Conservation (phyloP, 2,797 vertebrate species). For the Fratercula arctica region DNA sequence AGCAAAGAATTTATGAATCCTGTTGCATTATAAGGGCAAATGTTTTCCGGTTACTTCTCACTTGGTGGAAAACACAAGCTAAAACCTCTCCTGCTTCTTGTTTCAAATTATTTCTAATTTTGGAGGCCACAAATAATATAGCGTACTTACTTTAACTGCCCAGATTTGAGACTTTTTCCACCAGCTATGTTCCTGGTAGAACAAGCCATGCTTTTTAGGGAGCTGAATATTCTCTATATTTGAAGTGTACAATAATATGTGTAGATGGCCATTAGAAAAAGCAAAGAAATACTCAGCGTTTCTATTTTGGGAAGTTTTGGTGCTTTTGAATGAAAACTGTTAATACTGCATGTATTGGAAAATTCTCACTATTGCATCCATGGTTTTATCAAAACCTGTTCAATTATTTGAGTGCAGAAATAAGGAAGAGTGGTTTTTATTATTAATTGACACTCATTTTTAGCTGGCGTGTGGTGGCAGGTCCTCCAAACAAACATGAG, state of each 20-base stretch:
- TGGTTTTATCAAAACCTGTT: conserved; percentile 75
- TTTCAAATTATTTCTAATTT: conserved; percentile 58
- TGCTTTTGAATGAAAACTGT: conserved; percentile 74
- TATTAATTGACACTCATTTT: conserved; percentile 83
- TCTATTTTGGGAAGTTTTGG: conserved; percentile 73
- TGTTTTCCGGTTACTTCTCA: conserved; percentile 38
- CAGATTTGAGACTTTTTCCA: conserved; percentile 39
- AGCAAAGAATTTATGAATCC: conserved; percentile 54
- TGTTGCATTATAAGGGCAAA: conserved; percentile 11
- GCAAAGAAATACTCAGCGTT: conserved; percentile 59
- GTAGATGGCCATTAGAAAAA: conserved; percentile 59
- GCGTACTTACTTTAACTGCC: not conserved
- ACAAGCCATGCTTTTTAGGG: conserved; percentile 62
- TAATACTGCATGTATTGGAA: conserved; percentile 59
- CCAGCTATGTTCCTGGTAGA: conserved; percentile 33
- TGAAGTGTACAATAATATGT: conserved; percentile 11
- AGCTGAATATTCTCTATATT: conserved; percentile 67
- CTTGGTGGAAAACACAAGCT: not conserved
- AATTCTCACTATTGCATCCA: conserved; percentile 64
- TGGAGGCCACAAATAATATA: conserved; percentile 6
- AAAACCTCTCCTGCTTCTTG: conserved; percentile 56
- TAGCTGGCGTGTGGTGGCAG: conserved; percentile 79
- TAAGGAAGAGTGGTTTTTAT: conserved; percentile 55
- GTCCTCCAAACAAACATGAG: conserved; percentile 71
- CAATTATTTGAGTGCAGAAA: conserved; percentile 70